Evolutionary conservation across 1,140 invertebrate genomes (phyloP).

Genomic region (Phenacoccus solenopsis): DNA sequence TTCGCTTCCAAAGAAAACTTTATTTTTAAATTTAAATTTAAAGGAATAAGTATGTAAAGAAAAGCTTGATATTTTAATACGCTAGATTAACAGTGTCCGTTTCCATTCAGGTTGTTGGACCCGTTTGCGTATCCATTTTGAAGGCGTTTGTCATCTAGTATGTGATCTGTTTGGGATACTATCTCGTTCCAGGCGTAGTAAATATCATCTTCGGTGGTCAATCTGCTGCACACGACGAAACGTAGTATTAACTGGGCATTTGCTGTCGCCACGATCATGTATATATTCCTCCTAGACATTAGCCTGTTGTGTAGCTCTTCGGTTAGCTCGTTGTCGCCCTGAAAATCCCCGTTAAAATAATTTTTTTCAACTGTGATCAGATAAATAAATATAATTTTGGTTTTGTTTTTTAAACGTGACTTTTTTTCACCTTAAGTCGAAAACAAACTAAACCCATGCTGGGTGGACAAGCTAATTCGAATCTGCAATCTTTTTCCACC

Average conservation of each 20-base stretch:
- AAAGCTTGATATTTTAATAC: too few species aligned
- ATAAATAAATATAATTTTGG: not conserved
- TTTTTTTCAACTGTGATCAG: not conserved
- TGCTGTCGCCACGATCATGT: constrained; percentile 64
- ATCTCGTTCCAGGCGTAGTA: constrained; percentile 57
- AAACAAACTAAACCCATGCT: constrained; percentile 80
- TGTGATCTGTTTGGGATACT: not conserved
- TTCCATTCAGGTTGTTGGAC: not conserved
- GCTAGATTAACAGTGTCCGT: not conserved
- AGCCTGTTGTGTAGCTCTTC: constrained; percentile 60
- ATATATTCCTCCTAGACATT: constrained; percentile 64
- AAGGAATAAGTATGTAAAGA: too few species aligned
- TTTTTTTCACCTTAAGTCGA: constrained; percentile 49
- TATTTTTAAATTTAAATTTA: too few species aligned
- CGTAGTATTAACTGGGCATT: constrained; percentile 57
- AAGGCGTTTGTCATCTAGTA: not conserved
- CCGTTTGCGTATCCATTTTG: not conserved
- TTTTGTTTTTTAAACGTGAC: not conserved
- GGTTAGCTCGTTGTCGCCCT: constrained; percentile 60
- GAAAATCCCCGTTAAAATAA: constrained; percentile 26
- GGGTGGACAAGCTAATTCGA: constrained; percentile 59
- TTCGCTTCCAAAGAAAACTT: too few species aligned
- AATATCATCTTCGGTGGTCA: constrained; percentile 56
- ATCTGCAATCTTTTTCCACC: constrained; percentile 53
- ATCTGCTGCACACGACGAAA: constrained; percentile 66